Base-by-base conservation (phyloP, 1,140 invertebrate species). In the Drosophila melanica region DNA sequence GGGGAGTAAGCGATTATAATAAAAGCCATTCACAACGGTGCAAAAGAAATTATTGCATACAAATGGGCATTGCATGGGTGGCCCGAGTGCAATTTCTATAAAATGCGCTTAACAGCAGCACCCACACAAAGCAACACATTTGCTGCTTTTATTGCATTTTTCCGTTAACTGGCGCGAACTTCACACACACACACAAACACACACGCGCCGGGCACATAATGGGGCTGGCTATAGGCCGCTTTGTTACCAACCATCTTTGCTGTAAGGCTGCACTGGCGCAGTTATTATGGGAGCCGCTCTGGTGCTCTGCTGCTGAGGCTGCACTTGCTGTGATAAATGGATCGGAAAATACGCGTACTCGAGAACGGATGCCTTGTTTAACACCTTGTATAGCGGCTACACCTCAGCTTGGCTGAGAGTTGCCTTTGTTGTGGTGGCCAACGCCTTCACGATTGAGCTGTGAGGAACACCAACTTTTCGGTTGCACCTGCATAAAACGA, bases 261-360 rank as follows among this genome's bases (percentile, higher is more conserved):
- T 45, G 6, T 33, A 33, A 9, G 6, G 30, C 8, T 33, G 30
- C 5, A 37, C 57, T 41, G 14, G 4, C 6, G 23, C 23, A 33
- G 47, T n/a, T 30, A 10, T 14, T 55, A 45, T 45, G 9, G 53
- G 42, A 45, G 44, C 20, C 50, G 33, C 8, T 44, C 39, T 27
- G 16, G 37, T 18, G 18, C 20, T 23, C 20, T 23, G 20, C n/a
- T n/a, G 20, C 8, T 59, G 14, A 16, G 42, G 42, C 27, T 47
- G 41, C 42, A 41, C 20, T 42, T 60, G 58, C 75, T 81, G 81
- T 90, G 81, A 89, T 89, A 90, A 89, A 89, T 89, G 85, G 81
- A 90, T 89, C 85, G 85, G 85, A 89, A 89, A 89, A 89, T 89
- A 79, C 80, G 77, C 77, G 81, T 85, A 90, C 77, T 89, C 81